phyloP scores from a whole-genome alignment of 2,113 vertebrate species.

The Terrapene triunguis region DNA sequence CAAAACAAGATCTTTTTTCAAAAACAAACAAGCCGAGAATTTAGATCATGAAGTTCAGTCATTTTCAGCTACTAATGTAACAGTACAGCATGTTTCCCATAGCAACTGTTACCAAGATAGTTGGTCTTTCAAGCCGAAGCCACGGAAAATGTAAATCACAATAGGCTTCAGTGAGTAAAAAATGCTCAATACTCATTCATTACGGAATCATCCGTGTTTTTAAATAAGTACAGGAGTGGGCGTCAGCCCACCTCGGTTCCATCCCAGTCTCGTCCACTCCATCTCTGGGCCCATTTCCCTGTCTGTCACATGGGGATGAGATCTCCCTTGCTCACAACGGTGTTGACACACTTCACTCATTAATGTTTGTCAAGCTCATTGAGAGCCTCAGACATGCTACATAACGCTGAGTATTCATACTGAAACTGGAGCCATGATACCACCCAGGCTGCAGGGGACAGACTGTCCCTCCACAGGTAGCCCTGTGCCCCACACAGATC shows the following conservation, averaged over 20 bases:
- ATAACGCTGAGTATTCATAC: not conserved
- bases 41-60: rapidly evolving
- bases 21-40: not conserved
- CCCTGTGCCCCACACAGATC: not conserved
- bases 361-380: not conserved
- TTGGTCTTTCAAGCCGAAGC: not conserved
- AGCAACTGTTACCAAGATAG: conserved; percentile 4
- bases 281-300: not conserved
- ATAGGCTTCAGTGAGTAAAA: conserved; percentile 10
- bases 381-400: not conserved
- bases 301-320: not conserved
- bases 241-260: not conserved
- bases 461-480: not conserved
- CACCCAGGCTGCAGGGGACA: not conserved
- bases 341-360: not conserved
- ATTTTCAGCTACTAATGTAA: not conserved
- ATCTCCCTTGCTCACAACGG: not conserved
- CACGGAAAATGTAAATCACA: conserved; percentile 6
- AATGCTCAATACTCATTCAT: not conserved
- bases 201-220: not conserved
- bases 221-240: not conserved
- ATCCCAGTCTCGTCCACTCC: not conserved
- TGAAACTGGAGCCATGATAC: not conserved
- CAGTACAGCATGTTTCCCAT: not conserved
- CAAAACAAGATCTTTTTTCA: not conserved